Conservation (phyloP, 2,113 vertebrate genomes). For the Casuarius casuarius region DNA sequence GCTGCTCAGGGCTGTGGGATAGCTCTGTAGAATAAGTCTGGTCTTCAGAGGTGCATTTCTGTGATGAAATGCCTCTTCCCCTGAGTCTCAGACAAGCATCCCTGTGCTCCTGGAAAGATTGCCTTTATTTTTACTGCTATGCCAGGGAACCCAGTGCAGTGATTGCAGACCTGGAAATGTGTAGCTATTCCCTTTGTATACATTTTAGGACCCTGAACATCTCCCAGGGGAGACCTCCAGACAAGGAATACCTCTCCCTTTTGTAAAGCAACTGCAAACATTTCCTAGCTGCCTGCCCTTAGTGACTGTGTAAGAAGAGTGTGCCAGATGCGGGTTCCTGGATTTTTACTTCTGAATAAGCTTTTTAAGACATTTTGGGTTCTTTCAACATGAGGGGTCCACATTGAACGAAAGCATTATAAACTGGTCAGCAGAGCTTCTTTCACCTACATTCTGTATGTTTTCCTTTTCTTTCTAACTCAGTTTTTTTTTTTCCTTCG, state of each 20-base stretch:
- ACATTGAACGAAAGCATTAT: neutral
- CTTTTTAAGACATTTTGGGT: neutral
- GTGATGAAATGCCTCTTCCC: neutral
- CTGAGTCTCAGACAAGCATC: accelerated
- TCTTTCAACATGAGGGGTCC: neutral
- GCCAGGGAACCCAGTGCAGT: neutral
- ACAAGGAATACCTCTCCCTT: neutral
- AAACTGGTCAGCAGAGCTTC: neutral
- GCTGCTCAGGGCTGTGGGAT: neutral
- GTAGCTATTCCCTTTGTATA: neutral
- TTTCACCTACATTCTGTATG: neutral
- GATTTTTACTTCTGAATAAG: accelerated
- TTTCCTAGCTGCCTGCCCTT: neutral
- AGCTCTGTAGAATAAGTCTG: neutral
- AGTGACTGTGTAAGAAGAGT: neutral
- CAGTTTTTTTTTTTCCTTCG: neutral
- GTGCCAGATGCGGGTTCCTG: neutral
- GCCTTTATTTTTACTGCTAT: neutral
- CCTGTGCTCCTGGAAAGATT: neutral
- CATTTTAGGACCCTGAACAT: neutral
- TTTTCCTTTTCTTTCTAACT: neutral
- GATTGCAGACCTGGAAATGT: neutral
- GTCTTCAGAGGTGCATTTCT: neutral
- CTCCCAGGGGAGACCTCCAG: neutral
- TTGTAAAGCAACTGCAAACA: neutral